Percentiles rank a stretch among this genome's conserved stretches.
phyloP scores from a whole-genome alignment of 1,140 invertebrate genomes.

The Andricus grossulariae region DNA sequence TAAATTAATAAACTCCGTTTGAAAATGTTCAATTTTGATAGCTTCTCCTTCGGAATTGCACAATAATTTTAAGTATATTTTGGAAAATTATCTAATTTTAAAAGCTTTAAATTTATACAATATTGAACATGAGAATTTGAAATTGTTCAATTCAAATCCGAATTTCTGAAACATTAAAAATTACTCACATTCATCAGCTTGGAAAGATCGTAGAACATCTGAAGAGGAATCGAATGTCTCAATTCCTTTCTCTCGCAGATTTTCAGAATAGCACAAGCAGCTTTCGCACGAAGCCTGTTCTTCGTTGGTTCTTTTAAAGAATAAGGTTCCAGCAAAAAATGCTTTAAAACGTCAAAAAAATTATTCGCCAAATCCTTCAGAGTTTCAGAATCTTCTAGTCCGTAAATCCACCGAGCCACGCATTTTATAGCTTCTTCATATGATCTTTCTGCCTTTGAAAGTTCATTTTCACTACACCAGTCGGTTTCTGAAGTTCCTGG shows the following conservation, averaged over 20 bases:
- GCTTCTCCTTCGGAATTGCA: too few species aligned
- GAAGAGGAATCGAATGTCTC: neutral
- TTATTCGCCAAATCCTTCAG: neutral
- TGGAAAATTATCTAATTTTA: too few species aligned
- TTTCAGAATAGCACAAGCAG: neutral
- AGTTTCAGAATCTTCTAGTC: neutral
- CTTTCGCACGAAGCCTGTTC: neutral
- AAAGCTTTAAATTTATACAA: too few species aligned
- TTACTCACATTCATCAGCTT: neutral
- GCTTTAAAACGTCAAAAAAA: neutral
- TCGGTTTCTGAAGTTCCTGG: neutral
- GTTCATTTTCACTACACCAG: neutral
- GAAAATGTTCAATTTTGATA: too few species aligned
- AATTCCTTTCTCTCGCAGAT: neutral
- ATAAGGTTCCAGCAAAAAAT: neutral
- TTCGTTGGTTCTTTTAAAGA: neutral
- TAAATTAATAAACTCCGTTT: too few species aligned
- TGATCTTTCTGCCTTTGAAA: neutral
- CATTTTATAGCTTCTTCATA: constrained; percentile 3
- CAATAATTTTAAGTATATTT: too few species aligned
- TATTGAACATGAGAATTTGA: too few species aligned
- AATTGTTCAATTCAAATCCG: too few species aligned
- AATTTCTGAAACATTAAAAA: too few species aligned
- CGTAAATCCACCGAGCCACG: neutral
- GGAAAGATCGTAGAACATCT: neutral